Conservation (phyloP, 2,888 invertebrate species). For the Gerosis bhagava region DNA sequence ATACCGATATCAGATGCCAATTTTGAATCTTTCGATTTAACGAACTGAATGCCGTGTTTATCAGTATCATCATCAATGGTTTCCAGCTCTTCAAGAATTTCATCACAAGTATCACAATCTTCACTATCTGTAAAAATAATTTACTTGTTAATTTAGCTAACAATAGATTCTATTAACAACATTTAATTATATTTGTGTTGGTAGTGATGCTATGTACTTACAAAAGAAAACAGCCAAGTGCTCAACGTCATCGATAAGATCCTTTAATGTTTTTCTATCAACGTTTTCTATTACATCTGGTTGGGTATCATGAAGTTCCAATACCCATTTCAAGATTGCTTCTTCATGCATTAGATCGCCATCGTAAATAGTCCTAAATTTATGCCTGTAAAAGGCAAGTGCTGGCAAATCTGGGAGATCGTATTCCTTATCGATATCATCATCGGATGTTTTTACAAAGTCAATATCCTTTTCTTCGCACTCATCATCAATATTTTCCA, state of each 20-base stretch:
- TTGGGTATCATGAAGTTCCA: conserved; percentile 91
- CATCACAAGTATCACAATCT: conserved; percentile 92
- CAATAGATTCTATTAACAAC: too few relatives aligned
- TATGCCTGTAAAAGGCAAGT: conserved; percentile 93
- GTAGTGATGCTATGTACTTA: too few relatives aligned
- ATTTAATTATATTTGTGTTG: too few relatives aligned
- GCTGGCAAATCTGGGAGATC: conserved; percentile 91
- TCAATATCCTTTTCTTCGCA: conserved; percentile 96
- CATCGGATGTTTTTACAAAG: conserved; percentile 95
- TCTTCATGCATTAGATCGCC: conserved; percentile 97
- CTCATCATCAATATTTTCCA: conserved; percentile 96
- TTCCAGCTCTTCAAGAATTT: conserved; percentile 93
- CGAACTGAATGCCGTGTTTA: conserved; percentile 95
- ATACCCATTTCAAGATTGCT: conserved; percentile 94
- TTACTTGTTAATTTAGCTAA: too few relatives aligned
- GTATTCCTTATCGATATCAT: conserved; percentile 93
- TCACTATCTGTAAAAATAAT: conserved; percentile 90
- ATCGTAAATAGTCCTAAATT: conserved; percentile 93
- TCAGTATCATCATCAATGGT: conserved; percentile 96
- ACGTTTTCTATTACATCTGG: conserved; percentile 96
- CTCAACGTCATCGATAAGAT: conserved; percentile 94
- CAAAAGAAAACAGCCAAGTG: conserved; percentile 96
- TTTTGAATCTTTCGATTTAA: conserved; percentile 95
- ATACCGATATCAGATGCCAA: conserved; percentile 95
- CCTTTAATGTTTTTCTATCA: conserved; percentile 94